Percentiles rank a stretch among this genome's conserved stretches.
These are phyloP conservation scores for Melinaea menophilus DNA, from an alignment of 2,888 invertebrate species.

Conservation along the genomic window DNA sequence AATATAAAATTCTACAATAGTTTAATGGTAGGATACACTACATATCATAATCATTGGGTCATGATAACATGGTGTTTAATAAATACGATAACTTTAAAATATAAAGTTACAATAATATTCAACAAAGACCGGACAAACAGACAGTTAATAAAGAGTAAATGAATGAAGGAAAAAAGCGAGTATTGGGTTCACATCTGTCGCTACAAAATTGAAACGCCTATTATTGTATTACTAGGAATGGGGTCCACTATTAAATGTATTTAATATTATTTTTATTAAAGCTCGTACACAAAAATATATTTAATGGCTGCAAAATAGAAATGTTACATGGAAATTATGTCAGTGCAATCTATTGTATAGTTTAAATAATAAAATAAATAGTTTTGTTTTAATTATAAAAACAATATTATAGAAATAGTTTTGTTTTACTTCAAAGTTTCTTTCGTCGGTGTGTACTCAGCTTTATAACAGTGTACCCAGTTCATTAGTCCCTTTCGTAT, in stretches of 20 bases:
- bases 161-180: constrained; percentile 16
- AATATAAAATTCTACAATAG: too few species aligned
- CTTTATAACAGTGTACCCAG: constrained; percentile 22
- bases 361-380: too few species aligned
- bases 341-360: too few species aligned
- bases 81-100: background rate
- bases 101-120: background rate
- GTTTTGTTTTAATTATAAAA: too few species aligned
- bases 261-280: too few species aligned
- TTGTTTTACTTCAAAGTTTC: background rate
- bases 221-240: constrained; percentile 13
- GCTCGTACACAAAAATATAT: too few species aligned
- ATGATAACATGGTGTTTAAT: too few species aligned
- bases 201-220: constrained; percentile 20
- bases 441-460: constrained; percentile 7
- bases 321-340: too few species aligned
- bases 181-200: constrained; percentile 27
- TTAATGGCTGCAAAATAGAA: too few species aligned
- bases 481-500: constrained; percentile 29
- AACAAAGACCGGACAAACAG: constrained; percentile 1
- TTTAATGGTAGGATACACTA: too few species aligned
- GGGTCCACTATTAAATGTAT: constrained; percentile 10
- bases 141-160: constrained; percentile 19
- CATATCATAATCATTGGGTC: too few species aligned
- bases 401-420: too few species aligned